A percentile compares a stretch with the other conserved stretches of the same genome.
phyloP scores from a whole-genome alignment of 2,113 vertebrate genomes.

The Callocephalon fimbriatum region DNA sequence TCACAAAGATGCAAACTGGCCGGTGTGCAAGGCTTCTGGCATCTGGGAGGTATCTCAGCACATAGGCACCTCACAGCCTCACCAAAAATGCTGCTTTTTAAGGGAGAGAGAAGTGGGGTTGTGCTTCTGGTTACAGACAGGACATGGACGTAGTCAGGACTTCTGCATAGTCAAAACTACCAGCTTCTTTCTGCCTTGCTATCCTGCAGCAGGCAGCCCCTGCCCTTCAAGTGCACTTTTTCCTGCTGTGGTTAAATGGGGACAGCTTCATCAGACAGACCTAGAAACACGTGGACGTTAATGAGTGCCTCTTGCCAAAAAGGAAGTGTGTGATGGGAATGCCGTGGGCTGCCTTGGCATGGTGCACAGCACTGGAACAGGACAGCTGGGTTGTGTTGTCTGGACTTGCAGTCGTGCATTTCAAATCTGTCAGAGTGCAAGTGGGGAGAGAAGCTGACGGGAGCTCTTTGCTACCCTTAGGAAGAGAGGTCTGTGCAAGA shows the following conservation, averaged over 20 bases:
- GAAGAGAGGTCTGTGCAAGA: not conserved
- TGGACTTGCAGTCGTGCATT: not conserved
- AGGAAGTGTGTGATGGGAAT: not conserved
- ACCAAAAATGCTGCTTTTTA: not conserved
- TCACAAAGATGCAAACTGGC: not conserved
- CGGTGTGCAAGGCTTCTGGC: not conserved
- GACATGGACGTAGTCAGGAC: not conserved
- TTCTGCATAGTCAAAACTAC: rapidly evolving
- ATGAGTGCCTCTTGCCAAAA: not conserved
- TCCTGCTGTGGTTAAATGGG: not conserved
- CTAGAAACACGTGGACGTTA: not conserved
- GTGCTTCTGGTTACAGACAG: not conserved
- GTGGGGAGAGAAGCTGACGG: not conserved
- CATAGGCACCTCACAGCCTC: not conserved
- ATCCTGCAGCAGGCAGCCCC: not conserved
- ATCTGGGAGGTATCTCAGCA: not conserved
- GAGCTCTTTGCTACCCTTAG: not conserved
- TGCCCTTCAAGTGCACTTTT: not conserved
- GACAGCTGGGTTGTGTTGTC: not conserved
- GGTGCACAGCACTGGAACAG: rapidly evolving
- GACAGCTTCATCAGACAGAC: not conserved
- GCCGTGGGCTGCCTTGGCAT: not conserved
- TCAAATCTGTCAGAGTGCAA: rapidly evolving
- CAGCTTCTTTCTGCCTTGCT: not conserved
- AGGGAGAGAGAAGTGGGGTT: not conserved